Conservation (phyloP, 1,140 invertebrate species). For the Drosophila equinoxialis region DNA sequence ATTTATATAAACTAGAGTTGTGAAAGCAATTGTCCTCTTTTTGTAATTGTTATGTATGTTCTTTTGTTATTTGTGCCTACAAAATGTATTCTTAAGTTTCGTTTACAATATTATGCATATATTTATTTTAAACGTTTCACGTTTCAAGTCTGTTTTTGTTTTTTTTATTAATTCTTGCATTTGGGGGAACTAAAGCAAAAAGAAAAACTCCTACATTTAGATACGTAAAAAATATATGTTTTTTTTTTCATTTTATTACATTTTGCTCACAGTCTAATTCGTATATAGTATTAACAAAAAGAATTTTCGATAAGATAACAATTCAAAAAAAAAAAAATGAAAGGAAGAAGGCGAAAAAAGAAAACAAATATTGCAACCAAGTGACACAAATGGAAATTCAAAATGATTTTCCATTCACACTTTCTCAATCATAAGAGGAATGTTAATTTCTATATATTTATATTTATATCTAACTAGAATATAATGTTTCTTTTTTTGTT, state of each 20-base stretch:
- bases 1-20: not conserved
- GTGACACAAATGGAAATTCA: slow-evolving; percentile 10
- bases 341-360: not conserved
- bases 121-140: slow-evolving; percentile 53
- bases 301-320: slow-evolving; percentile 11
- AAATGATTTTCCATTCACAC: not conserved
- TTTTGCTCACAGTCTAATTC: slow-evolving; percentile 17
- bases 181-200: slow-evolving; percentile 8
- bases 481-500: not conserved
- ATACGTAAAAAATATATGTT: not conserved
- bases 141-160: slow-evolving; percentile 53
- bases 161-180: slow-evolving; percentile 5
- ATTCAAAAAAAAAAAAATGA: not conserved
- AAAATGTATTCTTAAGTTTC: slow-evolving; percentile 22
- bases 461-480: not conserved
- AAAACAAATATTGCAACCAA: slow-evolving; percentile 33
- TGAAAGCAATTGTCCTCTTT: not conserved
- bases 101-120: slow-evolving; percentile 5
- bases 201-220: not conserved
- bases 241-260: not conserved
- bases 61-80: not conserved
- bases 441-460: slow-evolving; percentile 17
- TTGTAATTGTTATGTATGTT: not conserved
- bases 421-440: slow-evolving; percentile 27
- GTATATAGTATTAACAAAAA: slow-evolving; percentile 10